A percentile compares a stretch with the other conserved stretches of the same genome.
Conservation (phyloP, 2,113 vertebrate species). For the Butastur rufipennis region DNA sequence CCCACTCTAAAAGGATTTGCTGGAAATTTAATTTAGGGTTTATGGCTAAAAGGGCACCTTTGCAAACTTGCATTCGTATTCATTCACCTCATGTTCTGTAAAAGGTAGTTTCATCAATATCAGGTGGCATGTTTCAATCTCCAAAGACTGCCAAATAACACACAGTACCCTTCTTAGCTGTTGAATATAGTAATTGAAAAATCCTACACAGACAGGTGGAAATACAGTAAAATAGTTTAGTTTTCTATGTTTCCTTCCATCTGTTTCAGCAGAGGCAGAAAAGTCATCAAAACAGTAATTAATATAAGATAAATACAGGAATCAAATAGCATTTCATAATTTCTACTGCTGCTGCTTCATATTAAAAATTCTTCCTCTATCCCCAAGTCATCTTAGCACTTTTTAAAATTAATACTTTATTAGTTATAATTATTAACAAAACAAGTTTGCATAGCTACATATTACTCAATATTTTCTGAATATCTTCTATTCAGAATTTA, state of each 20-base stretch:
- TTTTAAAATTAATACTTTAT: neutral
- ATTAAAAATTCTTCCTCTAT: neutral
- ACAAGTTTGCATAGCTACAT: neutral
- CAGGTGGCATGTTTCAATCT: neutral
- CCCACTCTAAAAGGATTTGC: constrained; percentile 87
- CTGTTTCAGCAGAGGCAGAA: neutral
- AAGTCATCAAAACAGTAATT: neutral
- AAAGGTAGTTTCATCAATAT: constrained; percentile 35
- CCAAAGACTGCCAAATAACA: neutral
- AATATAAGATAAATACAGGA: neutral
- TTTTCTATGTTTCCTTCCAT: neutral
- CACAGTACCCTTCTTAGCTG: neutral
- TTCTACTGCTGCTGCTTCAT: neutral
- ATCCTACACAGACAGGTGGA: neutral
- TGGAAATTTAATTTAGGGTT: constrained; percentile 85
- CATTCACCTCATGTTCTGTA: constrained; percentile 45
- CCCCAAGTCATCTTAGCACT: neutral
- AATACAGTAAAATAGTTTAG: neutral
- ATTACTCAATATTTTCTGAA: neutral
- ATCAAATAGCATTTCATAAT: neutral
- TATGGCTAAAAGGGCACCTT: constrained; percentile 67
- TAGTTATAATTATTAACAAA: neutral
- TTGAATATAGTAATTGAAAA: neutral
- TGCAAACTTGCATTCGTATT: constrained; percentile 67
- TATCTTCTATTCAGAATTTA: neutral